Base-by-base conservation (phyloP, 2,113 vertebrate species). In the Amazona guildingii region DNA sequence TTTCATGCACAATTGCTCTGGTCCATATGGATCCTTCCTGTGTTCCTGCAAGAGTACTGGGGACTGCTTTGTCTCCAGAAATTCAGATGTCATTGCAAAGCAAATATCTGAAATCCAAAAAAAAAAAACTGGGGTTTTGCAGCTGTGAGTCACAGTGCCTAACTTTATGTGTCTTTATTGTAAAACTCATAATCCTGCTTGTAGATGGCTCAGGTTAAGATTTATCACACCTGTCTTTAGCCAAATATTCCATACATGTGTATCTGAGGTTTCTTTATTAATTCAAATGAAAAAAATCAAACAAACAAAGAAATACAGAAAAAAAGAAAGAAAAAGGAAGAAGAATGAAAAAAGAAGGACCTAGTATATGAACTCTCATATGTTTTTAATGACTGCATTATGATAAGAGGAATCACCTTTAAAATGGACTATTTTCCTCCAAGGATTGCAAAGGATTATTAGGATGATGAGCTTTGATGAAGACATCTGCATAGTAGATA, bases 381-480 rank as follows among this genome's bases (percentile, higher is more conserved):
- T 92, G 61, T 88, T 88, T 94, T 85, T 92, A 83, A 74, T 74
- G 44, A 62, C 12, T 88, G 48, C 12, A 69, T 80, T 86, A 44
- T 69, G 11, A 79, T 95, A 20, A 90, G 43, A 57, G 18, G 33
- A 92, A 80, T 95, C 55, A 62, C 68, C 27, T 44, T 69, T 83
- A 91, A 88, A 95, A 69, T 57, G 24, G 39, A 74, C 67, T 83
- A 35, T 90, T 92, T 92, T 83, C 52, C 76, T 86, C 15, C 39
- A 83, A 51, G 52, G 62, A 92, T 80, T 95, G 73, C 6, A 61
- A 37, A 88, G 7, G 19, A 66, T 83, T 92, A 90, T 83, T 69
- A 80, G 27, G 41, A 77, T 59, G 19, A 80, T 88, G 20, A 83
- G 25, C 31, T 86, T 90, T 69, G 76, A 88, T 88, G 63, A 86